Evolutionary conservation across 2,797 vertebrate genomes (phyloP).

Genomic region (Falco concolor): DNA sequence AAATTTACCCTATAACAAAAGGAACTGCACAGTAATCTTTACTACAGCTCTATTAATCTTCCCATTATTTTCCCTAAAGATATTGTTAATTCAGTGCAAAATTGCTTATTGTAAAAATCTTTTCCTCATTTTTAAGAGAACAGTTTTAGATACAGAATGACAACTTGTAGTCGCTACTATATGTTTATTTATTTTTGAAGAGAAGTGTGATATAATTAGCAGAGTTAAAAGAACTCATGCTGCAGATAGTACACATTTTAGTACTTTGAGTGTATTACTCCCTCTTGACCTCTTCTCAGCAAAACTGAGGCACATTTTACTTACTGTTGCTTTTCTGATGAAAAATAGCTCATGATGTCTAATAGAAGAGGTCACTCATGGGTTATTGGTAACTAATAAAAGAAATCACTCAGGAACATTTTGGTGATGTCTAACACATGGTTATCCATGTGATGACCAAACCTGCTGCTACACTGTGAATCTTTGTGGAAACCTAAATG

Average conservation of each 20-base stretch:
- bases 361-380: not conserved
- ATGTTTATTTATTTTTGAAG: not conserved
- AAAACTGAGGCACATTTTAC: not conserved
- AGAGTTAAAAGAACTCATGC: not conserved
- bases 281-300: not conserved
- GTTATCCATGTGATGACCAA: not conserved
- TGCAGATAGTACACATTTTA: not conserved
- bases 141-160: not conserved
- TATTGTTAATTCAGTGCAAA: not conserved
- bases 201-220: not conserved
- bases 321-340: not conserved
- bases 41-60: not conserved
- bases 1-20: not conserved
- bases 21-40: not conserved
- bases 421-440: not conserved
- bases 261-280: not conserved
- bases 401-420: not conserved
- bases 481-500: not conserved
- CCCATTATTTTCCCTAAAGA: not conserved
- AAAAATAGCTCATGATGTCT: not conserved
- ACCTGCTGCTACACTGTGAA: not conserved
- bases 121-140: not conserved
- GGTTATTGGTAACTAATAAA: not conserved
- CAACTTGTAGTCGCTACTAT: not conserved
- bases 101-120: not conserved